These are phyloP conservation scores for Sebastes ruberrimus DNA, from an alignment of 2,797 vertebrate species.

Conservation along the genomic window DNA sequence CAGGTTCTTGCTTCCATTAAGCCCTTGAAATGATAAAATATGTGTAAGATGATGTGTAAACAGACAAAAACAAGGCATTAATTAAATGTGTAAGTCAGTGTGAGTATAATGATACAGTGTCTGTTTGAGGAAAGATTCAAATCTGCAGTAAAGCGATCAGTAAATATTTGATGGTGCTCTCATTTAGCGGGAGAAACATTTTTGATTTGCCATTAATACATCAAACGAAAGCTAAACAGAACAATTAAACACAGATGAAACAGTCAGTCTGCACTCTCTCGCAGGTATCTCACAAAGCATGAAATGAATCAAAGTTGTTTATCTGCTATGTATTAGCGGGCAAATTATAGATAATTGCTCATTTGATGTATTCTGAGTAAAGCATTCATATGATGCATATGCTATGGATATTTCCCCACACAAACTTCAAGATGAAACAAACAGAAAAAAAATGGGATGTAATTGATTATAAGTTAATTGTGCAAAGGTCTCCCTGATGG, in stretches of 20 bases:
- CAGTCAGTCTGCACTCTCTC: background rate
- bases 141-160: slow-evolving; percentile 13
- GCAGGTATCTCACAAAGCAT: slow-evolving; percentile 42
- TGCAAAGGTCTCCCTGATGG: slow-evolving; percentile 90
- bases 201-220: slow-evolving; percentile 14
- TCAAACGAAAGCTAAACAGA: slow-evolving; percentile 1
- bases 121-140: slow-evolving; percentile 19
- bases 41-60: background rate
- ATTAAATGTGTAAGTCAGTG: background rate
- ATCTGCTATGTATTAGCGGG: slow-evolving; percentile 49
- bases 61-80: background rate
- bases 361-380: slow-evolving; percentile 70
- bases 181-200: slow-evolving; percentile 15
- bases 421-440: slow-evolving; percentile 74
- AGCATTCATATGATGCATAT: slow-evolving; percentile 61
- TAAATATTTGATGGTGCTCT: slow-evolving; percentile 29
- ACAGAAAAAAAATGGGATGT: slow-evolving; percentile 65
- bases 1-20: background rate
- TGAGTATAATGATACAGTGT: background rate
- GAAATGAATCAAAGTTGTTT: slow-evolving; percentile 62
- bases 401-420: slow-evolving; percentile 69
- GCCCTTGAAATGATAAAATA: slow-evolving; percentile 9
- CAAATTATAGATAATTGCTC: slow-evolving; percentile 76
- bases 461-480: slow-evolving; percentile 88
- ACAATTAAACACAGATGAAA: slow-evolving; percentile 28